A percentile compares a stretch with the other conserved stretches of the same genome.
These are phyloP conservation scores for Istiophorus platypterus DNA, from an alignment of 2,113 vertebrate genomes.

Conservation along the genomic window DNA sequence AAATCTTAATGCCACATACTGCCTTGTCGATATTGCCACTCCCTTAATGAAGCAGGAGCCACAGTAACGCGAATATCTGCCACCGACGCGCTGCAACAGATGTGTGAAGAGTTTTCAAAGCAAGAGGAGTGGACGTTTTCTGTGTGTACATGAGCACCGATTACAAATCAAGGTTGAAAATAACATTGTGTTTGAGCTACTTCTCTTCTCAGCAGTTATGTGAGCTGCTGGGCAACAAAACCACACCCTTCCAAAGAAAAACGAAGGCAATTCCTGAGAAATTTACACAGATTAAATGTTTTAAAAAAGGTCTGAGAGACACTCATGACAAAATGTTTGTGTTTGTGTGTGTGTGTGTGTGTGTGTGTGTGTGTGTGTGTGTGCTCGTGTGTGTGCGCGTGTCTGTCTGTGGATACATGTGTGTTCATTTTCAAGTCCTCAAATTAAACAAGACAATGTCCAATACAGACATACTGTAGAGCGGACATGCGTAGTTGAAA, in stretches of 20 bases:
- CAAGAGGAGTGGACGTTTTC: conserved; percentile 59
- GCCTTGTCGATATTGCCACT: conserved; percentile 78
- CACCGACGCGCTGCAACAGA: conserved; percentile 76
- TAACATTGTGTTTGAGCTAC: conserved; percentile 50
- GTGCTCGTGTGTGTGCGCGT: conserved; percentile 1
- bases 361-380: conserved; percentile 10
- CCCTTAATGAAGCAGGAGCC: conserved; percentile 78
- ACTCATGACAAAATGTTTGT: neutral
- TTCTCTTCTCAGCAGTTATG: conserved; percentile 52
- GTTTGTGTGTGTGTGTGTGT: conserved; percentile 2
- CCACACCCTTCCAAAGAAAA: conserved; percentile 71
- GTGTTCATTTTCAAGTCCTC: conserved; percentile 31
- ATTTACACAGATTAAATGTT: conserved; percentile 46
- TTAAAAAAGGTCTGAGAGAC: conserved; percentile 23
- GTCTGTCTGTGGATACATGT: neutral
- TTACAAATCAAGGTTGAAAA: conserved; percentile 72
- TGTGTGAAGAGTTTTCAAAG: conserved; percentile 78
- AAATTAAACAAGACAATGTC: conserved; percentile 40
- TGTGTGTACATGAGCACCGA: conserved; percentile 61
- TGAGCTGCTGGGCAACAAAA: conserved; percentile 60
- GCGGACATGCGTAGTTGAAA: conserved; percentile 22
- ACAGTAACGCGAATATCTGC: conserved; percentile 66
- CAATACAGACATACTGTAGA: conserved; percentile 7
- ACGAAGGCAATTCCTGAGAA: conserved; percentile 13
- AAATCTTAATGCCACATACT: conserved; percentile 79